A percentile compares a stretch with the other conserved stretches of the same genome.
These are phyloP conservation scores for Lapara coniferarum DNA, from an alignment of 2,888 invertebrate species.

Conservation along the genomic window DNA sequence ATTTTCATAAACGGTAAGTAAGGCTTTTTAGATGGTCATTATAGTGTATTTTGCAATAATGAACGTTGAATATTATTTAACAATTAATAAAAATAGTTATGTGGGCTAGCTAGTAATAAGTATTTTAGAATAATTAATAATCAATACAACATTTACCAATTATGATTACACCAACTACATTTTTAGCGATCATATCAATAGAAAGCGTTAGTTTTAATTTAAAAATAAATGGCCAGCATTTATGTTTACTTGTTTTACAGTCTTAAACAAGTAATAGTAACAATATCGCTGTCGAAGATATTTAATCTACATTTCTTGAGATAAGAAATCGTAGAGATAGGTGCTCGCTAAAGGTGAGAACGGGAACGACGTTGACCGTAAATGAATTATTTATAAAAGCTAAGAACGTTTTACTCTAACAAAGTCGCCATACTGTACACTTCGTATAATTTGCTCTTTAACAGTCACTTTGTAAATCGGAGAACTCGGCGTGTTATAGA, in stretches of 20 bases:
- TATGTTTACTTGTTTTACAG: no score
- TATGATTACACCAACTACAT: no score
- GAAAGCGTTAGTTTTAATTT: no score
- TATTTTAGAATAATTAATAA: no score
- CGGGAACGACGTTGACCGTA: neutral
- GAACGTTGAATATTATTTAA: no score
- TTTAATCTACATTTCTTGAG: conserved; percentile 10
- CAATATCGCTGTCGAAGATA: neutral
- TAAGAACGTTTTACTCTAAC: neutral
- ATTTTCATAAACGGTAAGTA: neutral
- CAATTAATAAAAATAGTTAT: no score
- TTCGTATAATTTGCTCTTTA: conserved; percentile 4
- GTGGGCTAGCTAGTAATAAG: no score
- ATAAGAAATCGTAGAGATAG: neutral
- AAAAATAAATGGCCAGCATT: neutral
- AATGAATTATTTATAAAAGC: conserved; percentile 21
- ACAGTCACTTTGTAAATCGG: conserved; percentile 13
- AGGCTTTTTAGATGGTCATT: no score
- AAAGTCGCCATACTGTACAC: conserved; percentile 20
- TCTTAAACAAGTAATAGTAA: neutral
- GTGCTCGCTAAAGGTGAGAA: conserved; percentile 8
- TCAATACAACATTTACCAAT: no score
- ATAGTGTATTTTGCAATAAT: no score
- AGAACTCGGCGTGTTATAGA: conserved; percentile 9
- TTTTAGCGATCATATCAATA: no score